Conservation (phyloP, 2,888 invertebrate genomes). For the Drosophila yooni region DNA sequence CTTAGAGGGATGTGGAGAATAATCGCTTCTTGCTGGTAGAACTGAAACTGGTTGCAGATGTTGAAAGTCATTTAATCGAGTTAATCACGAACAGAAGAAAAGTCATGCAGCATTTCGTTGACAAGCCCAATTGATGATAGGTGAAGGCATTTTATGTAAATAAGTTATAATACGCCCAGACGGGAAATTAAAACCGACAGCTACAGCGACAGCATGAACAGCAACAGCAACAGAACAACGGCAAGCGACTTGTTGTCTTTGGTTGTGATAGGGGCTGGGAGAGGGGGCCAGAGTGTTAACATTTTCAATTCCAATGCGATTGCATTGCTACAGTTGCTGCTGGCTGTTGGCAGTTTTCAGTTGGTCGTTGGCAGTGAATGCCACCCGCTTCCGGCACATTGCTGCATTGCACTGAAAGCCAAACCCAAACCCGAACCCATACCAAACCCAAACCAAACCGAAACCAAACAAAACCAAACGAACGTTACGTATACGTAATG, state of each 20-base stretch:
- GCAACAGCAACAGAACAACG: slow-evolving; percentile 7
- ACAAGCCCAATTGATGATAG: slow-evolving; percentile 62
- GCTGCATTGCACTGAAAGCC: slow-evolving; percentile 42
- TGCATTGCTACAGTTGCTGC: slow-evolving; percentile 35
- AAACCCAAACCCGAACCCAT: slow-evolving; percentile 17
- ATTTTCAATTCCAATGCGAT: slow-evolving; percentile 73
- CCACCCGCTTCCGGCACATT: slow-evolving; percentile 55
- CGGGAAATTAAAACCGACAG: slow-evolving; percentile 76
- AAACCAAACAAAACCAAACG: slow-evolving; percentile 34
- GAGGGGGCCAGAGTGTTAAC: slow-evolving; percentile 7
- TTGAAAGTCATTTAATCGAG: slow-evolving; percentile 38
- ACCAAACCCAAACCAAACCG: slow-evolving; percentile 19
- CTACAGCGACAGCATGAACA: not conserved
- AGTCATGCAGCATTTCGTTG: slow-evolving; percentile 36
- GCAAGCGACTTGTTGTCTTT: slow-evolving; percentile 17
- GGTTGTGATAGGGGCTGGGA: not conserved
- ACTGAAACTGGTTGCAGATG: slow-evolving; percentile 36
- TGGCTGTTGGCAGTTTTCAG: slow-evolving; percentile 25
- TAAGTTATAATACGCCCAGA: slow-evolving; percentile 62
- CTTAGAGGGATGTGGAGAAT: not conserved
- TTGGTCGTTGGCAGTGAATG: slow-evolving; percentile 10
- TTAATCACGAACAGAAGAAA: slow-evolving; percentile 19
- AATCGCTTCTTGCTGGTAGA: slow-evolving; percentile 2
- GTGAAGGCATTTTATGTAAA: slow-evolving; percentile 66
- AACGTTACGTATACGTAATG: slow-evolving; percentile 70